Percentiles rank a stretch among this genome's conserved stretches.
Evolutionary conservation across 2,888 invertebrate genomes (phyloP).

Genomic region (Pterostichus madidus): DNA sequence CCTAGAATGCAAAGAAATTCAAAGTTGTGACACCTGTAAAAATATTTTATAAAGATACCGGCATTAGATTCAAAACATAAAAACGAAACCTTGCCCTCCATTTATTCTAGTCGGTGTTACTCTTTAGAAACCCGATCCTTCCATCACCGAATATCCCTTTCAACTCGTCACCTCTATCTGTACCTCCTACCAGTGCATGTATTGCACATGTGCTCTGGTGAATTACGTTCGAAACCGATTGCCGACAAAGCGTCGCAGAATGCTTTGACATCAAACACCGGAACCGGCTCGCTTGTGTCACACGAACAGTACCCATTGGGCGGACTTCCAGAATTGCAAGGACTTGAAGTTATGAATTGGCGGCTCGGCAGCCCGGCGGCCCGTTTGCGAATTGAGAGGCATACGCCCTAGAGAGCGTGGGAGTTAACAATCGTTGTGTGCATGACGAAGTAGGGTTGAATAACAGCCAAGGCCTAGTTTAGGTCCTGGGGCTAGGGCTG

Average conservation of each 20-base stretch:
- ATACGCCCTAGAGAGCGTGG: no score
- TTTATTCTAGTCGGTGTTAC: neutral
- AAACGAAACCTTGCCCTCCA: no score
- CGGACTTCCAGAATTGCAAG: neutral
- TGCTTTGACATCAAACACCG: slow-evolving; percentile 60
- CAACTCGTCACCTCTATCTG: neutral
- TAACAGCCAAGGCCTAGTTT: no score
- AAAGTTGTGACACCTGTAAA: no score
- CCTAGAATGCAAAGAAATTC: no score
- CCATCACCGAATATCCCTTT: neutral
- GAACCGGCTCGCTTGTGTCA: slow-evolving; percentile 58
- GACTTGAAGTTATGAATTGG: neutral
- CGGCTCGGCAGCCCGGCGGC: neutral
- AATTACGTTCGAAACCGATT: neutral
- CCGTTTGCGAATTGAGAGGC: slow-evolving; percentile 1
- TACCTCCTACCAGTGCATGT: neutral
- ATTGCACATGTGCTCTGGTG: slow-evolving; percentile 36
- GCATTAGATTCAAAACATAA: no score
- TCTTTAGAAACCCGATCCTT: neutral
- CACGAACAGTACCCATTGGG: slow-evolving; percentile 20
- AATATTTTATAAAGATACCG: no score
- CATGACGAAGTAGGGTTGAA: neutral
- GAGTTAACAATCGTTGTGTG: neutral
- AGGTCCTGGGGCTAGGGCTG: no score
- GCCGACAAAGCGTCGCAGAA: slow-evolving; percentile 56